Conservation (phyloP, 2,888 invertebrate species). For the Metallyticus violacea region DNA sequence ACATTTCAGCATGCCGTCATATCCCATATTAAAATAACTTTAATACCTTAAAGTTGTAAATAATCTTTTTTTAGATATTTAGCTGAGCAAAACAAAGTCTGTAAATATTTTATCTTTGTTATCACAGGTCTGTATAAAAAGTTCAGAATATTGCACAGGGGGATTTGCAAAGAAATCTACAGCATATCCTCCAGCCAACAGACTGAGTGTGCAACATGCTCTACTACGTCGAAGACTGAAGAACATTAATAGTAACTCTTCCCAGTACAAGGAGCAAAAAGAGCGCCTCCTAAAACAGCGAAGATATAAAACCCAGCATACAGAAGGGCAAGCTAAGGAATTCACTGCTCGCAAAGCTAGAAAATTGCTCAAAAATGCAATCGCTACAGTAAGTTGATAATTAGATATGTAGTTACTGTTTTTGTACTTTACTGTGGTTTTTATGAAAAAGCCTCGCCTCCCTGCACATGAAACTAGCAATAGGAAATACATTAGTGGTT, state of each 20-base stretch:
- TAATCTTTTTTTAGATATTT: too few species aligned
- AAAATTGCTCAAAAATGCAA: conserved; percentile 48
- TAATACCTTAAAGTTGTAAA: not conserved
- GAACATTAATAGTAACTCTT: conserved; percentile 30
- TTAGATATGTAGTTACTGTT: too few species aligned
- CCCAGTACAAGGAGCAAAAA: conserved; percentile 26
- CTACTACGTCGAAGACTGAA: conserved; percentile 49
- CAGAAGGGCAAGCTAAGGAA: conserved; percentile 38
- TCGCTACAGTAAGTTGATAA: conserved; percentile 48
- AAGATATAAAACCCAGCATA: conserved; percentile 42
- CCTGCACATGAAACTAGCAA: too few species aligned
- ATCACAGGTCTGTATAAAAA: conserved; percentile 40
- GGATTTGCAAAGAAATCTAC: conserved; percentile 59
- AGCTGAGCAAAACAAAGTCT: not conserved
- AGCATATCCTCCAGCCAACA: conserved; percentile 54
- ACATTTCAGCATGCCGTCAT: not conserved
- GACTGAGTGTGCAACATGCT: conserved; percentile 52
- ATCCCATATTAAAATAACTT: not conserved
- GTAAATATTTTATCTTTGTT: not conserved
- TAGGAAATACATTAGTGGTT: too few species aligned
- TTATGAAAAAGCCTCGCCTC: too few species aligned
- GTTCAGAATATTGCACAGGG: conserved; percentile 48
- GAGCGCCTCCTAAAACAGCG: conserved; percentile 39
- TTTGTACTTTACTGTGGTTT: too few species aligned
- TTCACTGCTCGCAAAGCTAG: conserved; percentile 43